phyloP scores from a whole-genome alignment of 2,113 vertebrate species.

The Phoenicopterus ruber region DNA sequence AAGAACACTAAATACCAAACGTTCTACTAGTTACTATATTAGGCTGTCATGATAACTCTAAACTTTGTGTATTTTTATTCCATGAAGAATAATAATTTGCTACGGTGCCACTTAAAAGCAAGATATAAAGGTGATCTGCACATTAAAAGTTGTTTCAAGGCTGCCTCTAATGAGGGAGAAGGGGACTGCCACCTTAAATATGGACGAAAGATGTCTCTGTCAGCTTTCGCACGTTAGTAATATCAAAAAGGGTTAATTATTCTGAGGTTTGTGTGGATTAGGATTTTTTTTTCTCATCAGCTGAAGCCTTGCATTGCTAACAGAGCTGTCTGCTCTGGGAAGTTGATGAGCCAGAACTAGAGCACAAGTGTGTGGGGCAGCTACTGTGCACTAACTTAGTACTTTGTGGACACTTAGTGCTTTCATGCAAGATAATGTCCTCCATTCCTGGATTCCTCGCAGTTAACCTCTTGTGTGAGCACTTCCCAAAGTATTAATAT shows the following conservation, averaged over 20 bases:
- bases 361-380: background rate
- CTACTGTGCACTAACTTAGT: background rate
- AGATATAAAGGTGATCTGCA: background rate
- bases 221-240: background rate
- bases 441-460: background rate
- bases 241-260: background rate
- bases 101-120: background rate
- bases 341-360: background rate
- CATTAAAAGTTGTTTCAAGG: background rate
- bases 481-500: background rate
- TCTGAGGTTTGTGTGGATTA: background rate
- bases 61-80: conserved; percentile 26
- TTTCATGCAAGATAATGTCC: background rate
- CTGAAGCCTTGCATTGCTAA: background rate
- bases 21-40: conserved; percentile 18
- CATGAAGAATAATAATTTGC: background rate
- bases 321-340: background rate
- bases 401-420: background rate
- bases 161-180: background rate
- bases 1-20: conserved; percentile 7
- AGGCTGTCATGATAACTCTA: conserved; percentile 19
- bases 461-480: background rate
- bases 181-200: background rate
- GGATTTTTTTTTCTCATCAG: background rate
- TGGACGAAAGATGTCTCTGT: background rate